Percentiles rank a stretch among this genome's conserved stretches.
These are phyloP conservation scores for Eupeodes corollae DNA, from an alignment of 1,140 invertebrate species.

Conservation along the genomic window DNA sequence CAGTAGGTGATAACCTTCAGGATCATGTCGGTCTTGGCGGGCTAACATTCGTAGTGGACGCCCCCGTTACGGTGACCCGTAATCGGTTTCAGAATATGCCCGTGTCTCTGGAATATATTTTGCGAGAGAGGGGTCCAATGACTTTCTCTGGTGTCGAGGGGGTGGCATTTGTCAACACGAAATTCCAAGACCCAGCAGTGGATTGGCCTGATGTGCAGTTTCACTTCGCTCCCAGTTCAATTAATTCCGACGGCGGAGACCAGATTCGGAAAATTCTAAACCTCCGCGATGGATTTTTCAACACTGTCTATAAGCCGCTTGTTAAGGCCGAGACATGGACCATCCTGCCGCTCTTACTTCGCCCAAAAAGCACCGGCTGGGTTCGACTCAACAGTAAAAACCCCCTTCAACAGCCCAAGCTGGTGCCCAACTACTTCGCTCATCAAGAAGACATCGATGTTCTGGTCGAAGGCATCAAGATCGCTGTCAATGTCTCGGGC, in stretches of 20 bases:
- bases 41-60: slow-evolving; percentile 67
- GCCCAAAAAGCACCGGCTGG: slow-evolving; percentile 74
- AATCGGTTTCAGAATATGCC: slow-evolving; percentile 62
- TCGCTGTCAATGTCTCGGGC: slow-evolving; percentile 66
- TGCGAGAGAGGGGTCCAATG: slow-evolving; percentile 68
- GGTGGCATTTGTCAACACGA: slow-evolving; percentile 70
- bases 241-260: slow-evolving; percentile 68
- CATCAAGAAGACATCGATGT: slow-evolving; percentile 64
- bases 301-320: slow-evolving; percentile 73
- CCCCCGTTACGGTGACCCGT: slow-evolving; percentile 66
- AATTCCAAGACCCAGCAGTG: slow-evolving; percentile 58
- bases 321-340: slow-evolving; percentile 70
- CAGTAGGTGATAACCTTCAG: slow-evolving; percentile 73
- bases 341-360: slow-evolving; percentile 62
- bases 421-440: slow-evolving; percentile 87
- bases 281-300: slow-evolving; percentile 66
- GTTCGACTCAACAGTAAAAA: slow-evolving; percentile 65
- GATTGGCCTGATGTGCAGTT: slow-evolving; percentile 80
- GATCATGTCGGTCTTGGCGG: slow-evolving; percentile 63
- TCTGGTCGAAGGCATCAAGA: slow-evolving; percentile 68
- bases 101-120: slow-evolving; percentile 68
- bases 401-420: slow-evolving; percentile 68
- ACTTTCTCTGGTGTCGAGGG: slow-evolving; percentile 73
- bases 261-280: slow-evolving; percentile 64
- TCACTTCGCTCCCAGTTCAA: slow-evolving; percentile 69